Evolutionary conservation across 2,113 vertebrate genomes (phyloP), one percentile per base, ranked within the genome.

Genomic region (Melanostigma gelatinosum): DNA sequence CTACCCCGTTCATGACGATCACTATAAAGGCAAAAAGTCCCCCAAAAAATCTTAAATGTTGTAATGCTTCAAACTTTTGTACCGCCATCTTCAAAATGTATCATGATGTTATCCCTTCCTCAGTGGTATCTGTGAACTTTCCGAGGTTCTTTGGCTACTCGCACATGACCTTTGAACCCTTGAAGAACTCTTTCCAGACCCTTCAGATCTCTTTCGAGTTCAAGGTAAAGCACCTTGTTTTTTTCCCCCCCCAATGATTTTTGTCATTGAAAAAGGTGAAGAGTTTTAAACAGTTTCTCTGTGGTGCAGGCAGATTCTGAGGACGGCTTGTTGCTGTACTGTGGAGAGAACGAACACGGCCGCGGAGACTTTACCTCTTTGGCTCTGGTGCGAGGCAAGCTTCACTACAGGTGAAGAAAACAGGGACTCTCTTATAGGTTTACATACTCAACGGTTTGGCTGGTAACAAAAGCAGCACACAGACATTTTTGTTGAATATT

Each of bases 151-250:
- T 93, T 55, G 97, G 97, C 15, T 95, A 97, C 83, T 99, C 98
- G n/a, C 97, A 97, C 71, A 93, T 98, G 90, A 97, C 97, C 32
- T 97, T 99, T 94, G 97, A 99, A 86, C 97, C 97, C 0, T 92
- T 99, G 87, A 99, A 97, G 91, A 98, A 97, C 85, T 98, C 98
- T 18, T 98, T 98, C 77, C 97, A 98, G 93, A 96, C 89, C 7
- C 97, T 99, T 93, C 97, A 97, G 86, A 97, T 99, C 90, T 96
- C 95, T 34, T 63, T 99, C 85, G 97, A 99, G 94, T 98, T 99
- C 87, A 97, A 96, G 95, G 98, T 98, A 95, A 83, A 94, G 91
- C n/a, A 22, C 13, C 11, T 4, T 1, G 1, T 12, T 4, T 42
- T 71, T 12, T 36, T 24, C 24, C 34, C 11, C 3, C 24, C 6